A percentile compares a stretch with the other conserved stretches of the same genome.
Evolutionary conservation across 2,888 invertebrate genomes (phyloP).

Genomic region (Synergus gifuensis): DNA sequence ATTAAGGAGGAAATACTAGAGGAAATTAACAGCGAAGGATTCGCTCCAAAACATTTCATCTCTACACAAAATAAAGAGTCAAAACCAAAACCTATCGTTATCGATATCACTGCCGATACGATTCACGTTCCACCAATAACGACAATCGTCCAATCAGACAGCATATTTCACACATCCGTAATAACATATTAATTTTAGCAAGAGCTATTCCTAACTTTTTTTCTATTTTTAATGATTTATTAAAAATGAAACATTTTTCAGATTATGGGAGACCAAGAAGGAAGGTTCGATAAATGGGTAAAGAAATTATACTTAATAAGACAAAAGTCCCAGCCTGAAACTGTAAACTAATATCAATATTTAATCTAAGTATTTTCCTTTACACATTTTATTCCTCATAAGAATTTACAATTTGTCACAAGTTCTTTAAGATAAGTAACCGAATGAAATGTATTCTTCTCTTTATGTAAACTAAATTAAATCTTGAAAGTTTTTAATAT

Average conservation of each 20-base stretch:
- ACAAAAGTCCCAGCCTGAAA: conserved; percentile 82
- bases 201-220: conserved; percentile 22
- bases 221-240: conserved; percentile 26
- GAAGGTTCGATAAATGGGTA: conserved; percentile 87
- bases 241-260: conserved; percentile 75
- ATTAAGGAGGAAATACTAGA: conserved; percentile 80
- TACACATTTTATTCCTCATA: conserved; percentile 32
- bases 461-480: conserved; percentile 1
- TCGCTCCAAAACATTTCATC: conserved; percentile 81
- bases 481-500: conserved; percentile 1
- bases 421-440: not conserved
- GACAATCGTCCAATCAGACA: conserved; percentile 62
- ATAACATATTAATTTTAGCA: conserved; percentile 16
- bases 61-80: conserved; percentile 81
- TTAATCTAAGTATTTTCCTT: not conserved
- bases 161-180: conserved; percentile 75
- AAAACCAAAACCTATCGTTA: conserved; percentile 84
- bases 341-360: conserved; percentile 35
- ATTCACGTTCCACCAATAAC: conserved; percentile 82
- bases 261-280: conserved; percentile 85
- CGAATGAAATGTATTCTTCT: not conserved
- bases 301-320: conserved; percentile 83
- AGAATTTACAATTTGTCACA: conserved; percentile 37
- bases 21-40: conserved; percentile 85
- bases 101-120: conserved; percentile 86